A percentile compares a stretch with the other conserved stretches of the same genome.
phyloP scores from a whole-genome alignment of 2,797 vertebrate species.

The Euphonia xanthogaster region DNA sequence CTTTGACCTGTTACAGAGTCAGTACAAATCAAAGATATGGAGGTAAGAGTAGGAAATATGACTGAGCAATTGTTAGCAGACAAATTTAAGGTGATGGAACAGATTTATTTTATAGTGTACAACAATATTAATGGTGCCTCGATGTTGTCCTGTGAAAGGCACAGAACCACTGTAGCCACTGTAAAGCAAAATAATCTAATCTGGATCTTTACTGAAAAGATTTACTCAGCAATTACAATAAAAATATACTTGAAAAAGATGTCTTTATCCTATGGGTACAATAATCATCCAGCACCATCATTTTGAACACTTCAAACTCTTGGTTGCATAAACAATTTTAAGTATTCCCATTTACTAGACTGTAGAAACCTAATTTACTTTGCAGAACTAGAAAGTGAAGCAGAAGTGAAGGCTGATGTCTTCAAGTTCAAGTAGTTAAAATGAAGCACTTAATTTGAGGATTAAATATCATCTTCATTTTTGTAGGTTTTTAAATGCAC shows the following conservation, averaged over 20 bases:
- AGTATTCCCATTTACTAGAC: background rate
- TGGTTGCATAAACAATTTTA: background rate
- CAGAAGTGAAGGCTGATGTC: background rate
- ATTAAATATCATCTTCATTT: background rate
- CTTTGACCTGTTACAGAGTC: background rate
- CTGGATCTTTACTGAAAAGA: background rate
- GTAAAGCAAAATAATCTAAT: background rate
- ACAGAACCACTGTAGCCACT: background rate
- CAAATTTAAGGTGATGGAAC: background rate
- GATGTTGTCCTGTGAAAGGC: background rate
- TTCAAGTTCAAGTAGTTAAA: background rate
- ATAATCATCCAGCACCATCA: background rate
- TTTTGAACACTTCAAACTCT: background rate
- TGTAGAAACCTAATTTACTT: background rate
- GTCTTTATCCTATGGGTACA: background rate
- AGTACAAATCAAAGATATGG: constrained; percentile 36
- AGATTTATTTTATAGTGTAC: background rate
- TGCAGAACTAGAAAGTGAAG: background rate
- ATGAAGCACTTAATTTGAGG: background rate
- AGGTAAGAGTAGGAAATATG: constrained; percentile 26
- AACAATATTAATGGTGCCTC: background rate
- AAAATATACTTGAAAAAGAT: background rate
- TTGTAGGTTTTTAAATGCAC: background rate
- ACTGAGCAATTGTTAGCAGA: background rate
- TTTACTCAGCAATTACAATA: background rate